phyloP scores from a whole-genome alignment of 2,888 invertebrate genomes.

The Callyntrura sp. region DNA sequence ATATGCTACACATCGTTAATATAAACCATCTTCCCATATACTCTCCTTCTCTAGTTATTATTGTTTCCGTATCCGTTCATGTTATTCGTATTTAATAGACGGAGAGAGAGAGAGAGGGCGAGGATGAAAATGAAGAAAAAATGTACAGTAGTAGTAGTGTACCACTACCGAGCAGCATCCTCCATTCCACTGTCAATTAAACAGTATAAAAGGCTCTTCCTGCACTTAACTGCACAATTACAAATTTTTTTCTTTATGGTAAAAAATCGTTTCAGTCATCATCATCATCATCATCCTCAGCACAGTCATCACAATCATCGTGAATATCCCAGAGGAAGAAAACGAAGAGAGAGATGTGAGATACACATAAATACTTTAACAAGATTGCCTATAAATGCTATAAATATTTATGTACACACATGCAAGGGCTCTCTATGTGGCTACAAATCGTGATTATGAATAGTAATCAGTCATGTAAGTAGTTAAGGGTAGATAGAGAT shows the following conservation, averaged over 20 bases:
- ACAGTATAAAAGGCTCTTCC: constrained; percentile 64
- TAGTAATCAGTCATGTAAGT: constrained; percentile 20
- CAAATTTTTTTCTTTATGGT: neutral
- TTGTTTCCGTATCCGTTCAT: constrained; percentile 73
- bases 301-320: neutral
- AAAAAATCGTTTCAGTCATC: neutral
- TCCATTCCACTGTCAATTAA: constrained; percentile 72
- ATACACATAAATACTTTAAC: neutral
- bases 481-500: neutral
- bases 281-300: neutral
- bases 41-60: neutral
- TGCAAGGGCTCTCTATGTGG: too few relatives aligned
- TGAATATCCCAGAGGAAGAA: constrained; percentile 23
- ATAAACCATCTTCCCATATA: neutral
- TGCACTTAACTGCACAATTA: constrained; percentile 58
- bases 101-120: constrained; percentile 1
- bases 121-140: constrained; percentile 1
- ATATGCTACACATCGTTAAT: constrained; percentile 22
- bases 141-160: neutral
- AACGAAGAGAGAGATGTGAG: neutral
- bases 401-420: constrained; percentile 29
- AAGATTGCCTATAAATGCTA: neutral
- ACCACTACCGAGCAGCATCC: constrained; percentile 25
- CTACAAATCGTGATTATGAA: constrained; percentile 57
- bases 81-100: neutral